Percentiles rank a stretch among this genome's conserved stretches.
Conservation (phyloP, 2,888 invertebrate species). For the Tiliacea aurago region DNA sequence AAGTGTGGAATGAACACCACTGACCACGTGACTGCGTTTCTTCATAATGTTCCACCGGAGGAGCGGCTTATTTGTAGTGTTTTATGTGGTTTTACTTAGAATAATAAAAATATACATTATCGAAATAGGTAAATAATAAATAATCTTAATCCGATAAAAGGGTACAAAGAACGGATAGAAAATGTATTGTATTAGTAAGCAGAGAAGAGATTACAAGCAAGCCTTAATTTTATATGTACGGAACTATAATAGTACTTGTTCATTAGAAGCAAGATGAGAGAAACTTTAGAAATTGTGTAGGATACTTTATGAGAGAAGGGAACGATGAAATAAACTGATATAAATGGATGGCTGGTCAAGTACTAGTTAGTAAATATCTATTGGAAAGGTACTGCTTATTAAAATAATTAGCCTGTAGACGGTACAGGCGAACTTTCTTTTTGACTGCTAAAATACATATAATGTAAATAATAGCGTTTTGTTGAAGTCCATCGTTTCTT, state of each 20-base stretch:
- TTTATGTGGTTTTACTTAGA: neutral
- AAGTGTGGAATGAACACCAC: too few species aligned
- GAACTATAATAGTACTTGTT: conserved; percentile 36
- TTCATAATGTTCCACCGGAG: neutral
- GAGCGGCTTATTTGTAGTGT: neutral
- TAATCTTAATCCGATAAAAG: neutral
- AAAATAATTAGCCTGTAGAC: conserved; percentile 14
- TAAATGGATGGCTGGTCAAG: conserved; percentile 38
- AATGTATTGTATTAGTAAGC: neutral
- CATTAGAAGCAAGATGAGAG: conserved; percentile 42
- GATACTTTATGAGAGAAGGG: conserved; percentile 40
- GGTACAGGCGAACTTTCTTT: neutral
- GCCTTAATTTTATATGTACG: conserved; percentile 1
- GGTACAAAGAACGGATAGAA: neutral
- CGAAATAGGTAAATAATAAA: neutral
- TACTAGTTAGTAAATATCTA: conserved; percentile 7
- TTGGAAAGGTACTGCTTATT: conserved; percentile 16
- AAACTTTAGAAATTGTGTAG: conserved; percentile 50
- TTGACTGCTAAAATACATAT: neutral
- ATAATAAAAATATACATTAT: neutral
- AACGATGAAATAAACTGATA: conserved; percentile 44
- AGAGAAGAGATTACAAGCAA: neutral
- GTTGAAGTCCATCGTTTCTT: neutral
- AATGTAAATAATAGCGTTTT: neutral
- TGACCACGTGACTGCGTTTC: too few species aligned